These are phyloP conservation scores for Oreotrochilus melanogaster DNA, from an alignment of 2,113 vertebrate genomes.

Conservation along the genomic window DNA sequence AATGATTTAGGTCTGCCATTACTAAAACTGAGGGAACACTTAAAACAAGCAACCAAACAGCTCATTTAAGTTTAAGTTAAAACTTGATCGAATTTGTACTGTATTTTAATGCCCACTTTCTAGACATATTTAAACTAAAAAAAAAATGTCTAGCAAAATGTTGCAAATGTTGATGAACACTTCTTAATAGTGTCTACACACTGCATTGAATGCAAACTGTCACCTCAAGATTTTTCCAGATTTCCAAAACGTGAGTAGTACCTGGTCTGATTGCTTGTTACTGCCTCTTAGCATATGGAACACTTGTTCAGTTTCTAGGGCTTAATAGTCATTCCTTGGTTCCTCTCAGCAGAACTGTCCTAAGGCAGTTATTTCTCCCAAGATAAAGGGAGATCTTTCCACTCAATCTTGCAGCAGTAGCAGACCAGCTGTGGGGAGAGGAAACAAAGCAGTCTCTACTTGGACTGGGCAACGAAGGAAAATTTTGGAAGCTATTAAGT, in stretches of 20 bases:
- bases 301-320: background rate
- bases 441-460: background rate
- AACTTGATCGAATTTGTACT: too few relatives aligned
- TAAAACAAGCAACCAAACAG: too few relatives aligned
- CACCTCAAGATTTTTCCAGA: background rate
- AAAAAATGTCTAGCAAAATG: too few relatives aligned
- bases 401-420: background rate
- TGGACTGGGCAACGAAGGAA: background rate
- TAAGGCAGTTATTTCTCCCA: background rate
- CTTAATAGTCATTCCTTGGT: background rate
- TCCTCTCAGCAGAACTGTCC: background rate
- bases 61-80: too few relatives aligned
- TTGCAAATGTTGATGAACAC: too few relatives aligned
- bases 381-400: background rate
- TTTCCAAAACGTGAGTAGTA: background rate
- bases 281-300: background rate
- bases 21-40: too few relatives aligned
- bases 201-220: background rate
- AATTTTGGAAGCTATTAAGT: background rate
- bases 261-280: background rate
- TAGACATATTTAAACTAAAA: too few relatives aligned
- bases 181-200: background rate
- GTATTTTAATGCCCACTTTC: too few relatives aligned
- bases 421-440: background rate
- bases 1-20: too few relatives aligned